Conservation (phyloP, 2,113 vertebrate species). For the Nothoprocta perdicaria region DNA sequence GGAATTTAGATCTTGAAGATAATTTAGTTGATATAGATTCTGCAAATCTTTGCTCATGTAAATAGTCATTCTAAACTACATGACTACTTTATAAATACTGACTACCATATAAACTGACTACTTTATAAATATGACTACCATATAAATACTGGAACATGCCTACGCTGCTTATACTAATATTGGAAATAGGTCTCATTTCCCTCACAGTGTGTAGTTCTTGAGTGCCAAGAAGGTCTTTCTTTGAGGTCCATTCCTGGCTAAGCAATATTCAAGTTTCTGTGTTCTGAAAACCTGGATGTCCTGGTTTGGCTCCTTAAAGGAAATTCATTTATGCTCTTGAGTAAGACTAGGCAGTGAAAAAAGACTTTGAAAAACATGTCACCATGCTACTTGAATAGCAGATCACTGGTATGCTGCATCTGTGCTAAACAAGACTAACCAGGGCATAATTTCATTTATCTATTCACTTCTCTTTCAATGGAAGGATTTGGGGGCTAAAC, state of each 20-base stretch:
- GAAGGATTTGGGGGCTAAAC: background rate
- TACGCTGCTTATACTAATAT: background rate
- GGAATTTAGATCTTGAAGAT: slow-evolving; percentile 40
- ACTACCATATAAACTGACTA: too few relatives aligned
- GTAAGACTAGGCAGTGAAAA: background rate
- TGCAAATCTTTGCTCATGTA: background rate
- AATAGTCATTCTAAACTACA: background rate
- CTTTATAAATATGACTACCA: too few relatives aligned
- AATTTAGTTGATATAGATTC: slow-evolving; percentile 10
- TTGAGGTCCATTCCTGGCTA: background rate
- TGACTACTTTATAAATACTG: too few relatives aligned
- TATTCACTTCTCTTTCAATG: background rate
- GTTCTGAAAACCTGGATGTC: background rate
- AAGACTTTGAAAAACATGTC: background rate
- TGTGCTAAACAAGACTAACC: background rate
- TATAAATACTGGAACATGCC: background rate
- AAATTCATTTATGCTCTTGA: background rate
- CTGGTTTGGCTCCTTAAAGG: background rate
- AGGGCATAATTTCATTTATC: background rate
- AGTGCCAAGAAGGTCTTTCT: background rate
- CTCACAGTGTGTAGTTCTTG: background rate
- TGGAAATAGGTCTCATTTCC: background rate
- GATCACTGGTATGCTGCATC: background rate
- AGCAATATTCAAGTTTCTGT: background rate
- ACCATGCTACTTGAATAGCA: background rate